Percentiles rank a stretch among this genome's conserved stretches.
These are phyloP conservation scores for Anastrepha obliqua DNA, from an alignment of 1,140 invertebrate genomes.

Conservation along the genomic window DNA sequence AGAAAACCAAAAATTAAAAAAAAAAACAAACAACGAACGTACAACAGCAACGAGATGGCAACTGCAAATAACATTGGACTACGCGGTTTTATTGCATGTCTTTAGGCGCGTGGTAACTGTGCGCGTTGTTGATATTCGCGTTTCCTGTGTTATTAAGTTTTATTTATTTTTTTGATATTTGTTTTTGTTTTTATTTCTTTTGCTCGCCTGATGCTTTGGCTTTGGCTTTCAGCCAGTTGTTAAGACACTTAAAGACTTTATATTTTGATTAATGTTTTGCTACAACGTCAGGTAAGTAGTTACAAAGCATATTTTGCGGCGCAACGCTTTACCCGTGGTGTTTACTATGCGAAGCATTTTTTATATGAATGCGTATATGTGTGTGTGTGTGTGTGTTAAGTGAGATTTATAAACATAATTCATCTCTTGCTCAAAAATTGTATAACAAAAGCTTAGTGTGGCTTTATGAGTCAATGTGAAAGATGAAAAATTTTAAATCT, in stretches of 20 bases:
- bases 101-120: slow-evolving; percentile 38
- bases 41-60: not conserved
- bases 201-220: not conserved
- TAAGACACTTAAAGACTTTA: slow-evolving; percentile 50
- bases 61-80: slow-evolving; percentile 5
- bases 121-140: not conserved
- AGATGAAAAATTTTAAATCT: not conserved
- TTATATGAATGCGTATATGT: not conserved
- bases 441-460: not conserved
- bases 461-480: not conserved
- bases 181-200: not conserved
- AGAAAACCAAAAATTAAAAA: not conserved
- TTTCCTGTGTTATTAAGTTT: not conserved
- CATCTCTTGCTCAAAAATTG: not conserved
- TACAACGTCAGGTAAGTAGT: not conserved
- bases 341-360: not conserved
- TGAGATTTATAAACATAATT: slow-evolving; percentile 11
- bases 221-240: slow-evolving; percentile 39
- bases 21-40: not conserved
- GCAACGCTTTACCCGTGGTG: not conserved
- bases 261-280: slow-evolving; percentile 36
- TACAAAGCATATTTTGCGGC: slow-evolving; percentile 11
- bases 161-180: not conserved
- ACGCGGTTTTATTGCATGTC: slow-evolving; percentile 12
- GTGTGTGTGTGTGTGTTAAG: not conserved